Evolutionary conservation across 2,797 vertebrate species (phyloP), one percentile per base, ranked within the genome.

Genomic region (Natrix natrix): DNA sequence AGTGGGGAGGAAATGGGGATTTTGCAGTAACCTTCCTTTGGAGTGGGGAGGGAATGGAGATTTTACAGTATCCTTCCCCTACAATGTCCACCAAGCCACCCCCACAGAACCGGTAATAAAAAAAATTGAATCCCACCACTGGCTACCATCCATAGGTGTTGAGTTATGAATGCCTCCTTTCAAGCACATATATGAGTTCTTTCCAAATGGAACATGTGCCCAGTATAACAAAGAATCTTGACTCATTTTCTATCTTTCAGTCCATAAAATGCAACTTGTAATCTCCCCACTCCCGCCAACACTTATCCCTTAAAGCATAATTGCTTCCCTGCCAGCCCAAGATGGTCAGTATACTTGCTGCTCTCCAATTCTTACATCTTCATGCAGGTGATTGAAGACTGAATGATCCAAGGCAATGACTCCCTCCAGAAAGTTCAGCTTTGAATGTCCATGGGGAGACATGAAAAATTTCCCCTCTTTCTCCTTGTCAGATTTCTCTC

Each of bases 341-440:
- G 37, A 59, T 24, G 26, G 48, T 37, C 55, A 83, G n/a, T n/a
- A 20, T 17, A 32, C 32, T 92, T 57, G 60, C n/a, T 26, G 12
- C 24, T 20, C 32, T 93, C 74, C 52, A 69, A 32, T 48, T 87
- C 97, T 97, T 96, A 98, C 97, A 17, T 97, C 95, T 0, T 98
- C 92, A 91, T 98, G 97, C 37, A 97, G 96, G 90, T 98, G 98
- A 69, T 97, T 96, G 24, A 95, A 91, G 91, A 97, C 7, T 0
- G 97, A 97, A 93, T 98, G 98, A 89, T 98, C 97, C 92, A 97
- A 78, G 83, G 96, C 92, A 94, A 98, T 96, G 16, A 98, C 95
- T 91, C 96, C 95, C 83, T 97, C 97, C 95, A 98, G 96, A 28
- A 98, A 96, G 89, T 95, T 96, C 54, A 97, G 95, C n/a, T 90